Evolutionary conservation across 2,113 vertebrate species (phyloP), one percentile per base, ranked within the genome.

Genomic region (Paraplagusia blochii): DNA sequence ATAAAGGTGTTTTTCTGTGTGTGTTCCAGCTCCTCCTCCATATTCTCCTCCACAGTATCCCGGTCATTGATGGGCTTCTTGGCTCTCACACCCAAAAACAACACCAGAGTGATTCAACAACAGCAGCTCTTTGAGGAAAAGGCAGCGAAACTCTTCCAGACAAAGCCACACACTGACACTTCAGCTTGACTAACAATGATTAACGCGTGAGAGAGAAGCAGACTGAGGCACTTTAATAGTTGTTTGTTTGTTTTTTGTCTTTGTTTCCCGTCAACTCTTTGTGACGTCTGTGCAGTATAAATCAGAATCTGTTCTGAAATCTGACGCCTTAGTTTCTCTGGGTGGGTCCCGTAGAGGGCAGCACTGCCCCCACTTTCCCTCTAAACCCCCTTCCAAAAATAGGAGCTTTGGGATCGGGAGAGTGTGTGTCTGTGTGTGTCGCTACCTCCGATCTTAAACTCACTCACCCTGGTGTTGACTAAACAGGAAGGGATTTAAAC

Each of bases 11-110:
- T 59, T 60, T 17, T 50, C 16, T 18, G 2, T 1, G 57, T 58
- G 2, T 65, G 55, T 90, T 88, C 35, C 85, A 92, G 90, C 88
- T 40, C 90, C 90, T 45, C 90, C 90, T 9, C 90, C 90, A 6
- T 92, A 91, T 65, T 88, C 90, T 34, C 90, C 90, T 39, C 88
- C 88, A 44, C 90, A 91, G 67, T 90, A 91, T 76, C 87, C 89
- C 17, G 88, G 89, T 46, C 88, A 84, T 53, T 90, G 86, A 91
- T 66, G 75, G 40, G 58, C 49, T 66, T 39, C 4, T 44, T 61
- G 4, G 18, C 44, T 18, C 44, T 33, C 57, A 56, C 62, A 39
- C 36, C 2, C 22, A 29, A 39, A 39, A 39, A 5, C 11, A 9
- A 39, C 36, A 39, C 36, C 11, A 29, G 22, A 29, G 22, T 29